These are phyloP conservation scores for Ericerus pela DNA, from an alignment of 1,140 invertebrate species.

Conservation along the genomic window DNA sequence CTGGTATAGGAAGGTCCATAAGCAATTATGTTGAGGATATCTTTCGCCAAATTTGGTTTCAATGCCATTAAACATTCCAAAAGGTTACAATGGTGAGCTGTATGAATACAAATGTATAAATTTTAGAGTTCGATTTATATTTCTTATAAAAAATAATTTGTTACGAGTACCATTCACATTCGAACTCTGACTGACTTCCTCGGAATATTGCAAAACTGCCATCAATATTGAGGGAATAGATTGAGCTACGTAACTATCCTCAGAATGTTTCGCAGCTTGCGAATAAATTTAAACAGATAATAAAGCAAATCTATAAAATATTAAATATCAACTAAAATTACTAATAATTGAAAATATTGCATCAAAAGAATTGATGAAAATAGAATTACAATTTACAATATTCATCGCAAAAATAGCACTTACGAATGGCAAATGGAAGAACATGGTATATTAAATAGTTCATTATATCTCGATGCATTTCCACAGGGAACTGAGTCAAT, in stretches of 20 bases:
- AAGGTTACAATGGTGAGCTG: constrained; percentile 86
- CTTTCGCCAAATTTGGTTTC: constrained; percentile 75
- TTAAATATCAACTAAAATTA: too few species aligned
- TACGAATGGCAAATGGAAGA: constrained; percentile 89
- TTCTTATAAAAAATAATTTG: not conserved
- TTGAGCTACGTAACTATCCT: constrained; percentile 2
- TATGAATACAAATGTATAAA: constrained; percentile 14
- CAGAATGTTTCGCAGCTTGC: not conserved
- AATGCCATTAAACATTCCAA: constrained; percentile 87
- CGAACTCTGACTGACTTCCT: not conserved
- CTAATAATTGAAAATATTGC: not conserved
- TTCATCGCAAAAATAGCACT: constrained; percentile 30
- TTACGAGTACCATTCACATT: not conserved
- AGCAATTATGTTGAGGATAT: constrained; percentile 89
- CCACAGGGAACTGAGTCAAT: constrained; percentile 75
- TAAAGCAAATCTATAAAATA: not conserved
- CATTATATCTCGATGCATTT: constrained; percentile 86
- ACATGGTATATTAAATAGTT: constrained; percentile 92
- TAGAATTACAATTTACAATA: constrained; percentile 1
- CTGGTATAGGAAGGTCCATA: constrained; percentile 85
- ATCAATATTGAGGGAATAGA: constrained; percentile 15
- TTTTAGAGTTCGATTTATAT: not conserved
- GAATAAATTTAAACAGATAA: not conserved
- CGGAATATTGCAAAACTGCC: constrained; percentile 16
- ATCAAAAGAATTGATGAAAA: constrained; percentile 6